A percentile compares a stretch with the other conserved stretches of the same genome.
Evolutionary conservation across 2,113 vertebrate genomes (phyloP).

Genomic region (Ceyx margarethae): DNA sequence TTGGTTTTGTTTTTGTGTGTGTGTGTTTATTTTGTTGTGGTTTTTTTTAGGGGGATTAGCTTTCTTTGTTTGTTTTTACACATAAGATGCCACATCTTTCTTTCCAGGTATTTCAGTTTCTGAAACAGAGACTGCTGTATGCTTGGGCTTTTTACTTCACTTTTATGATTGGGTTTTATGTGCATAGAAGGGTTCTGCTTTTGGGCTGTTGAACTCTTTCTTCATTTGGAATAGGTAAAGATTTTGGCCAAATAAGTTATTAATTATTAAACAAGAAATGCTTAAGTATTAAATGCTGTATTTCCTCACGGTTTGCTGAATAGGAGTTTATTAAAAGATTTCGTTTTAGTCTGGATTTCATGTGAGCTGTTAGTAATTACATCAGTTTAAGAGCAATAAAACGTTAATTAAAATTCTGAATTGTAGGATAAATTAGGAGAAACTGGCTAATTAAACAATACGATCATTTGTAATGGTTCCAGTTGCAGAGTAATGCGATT

Average conservation of each 20-base stretch:
- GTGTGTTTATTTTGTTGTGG: too few relatives aligned
- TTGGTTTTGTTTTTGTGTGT: too few relatives aligned
- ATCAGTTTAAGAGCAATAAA: conserved; percentile 61
- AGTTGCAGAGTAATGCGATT: conserved; percentile 51
- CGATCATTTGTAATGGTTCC: conserved; percentile 61
- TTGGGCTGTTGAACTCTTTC: not conserved
- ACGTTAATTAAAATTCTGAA: conserved; percentile 68
- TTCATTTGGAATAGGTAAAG: conserved; percentile 47
- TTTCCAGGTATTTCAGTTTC: not conserved
- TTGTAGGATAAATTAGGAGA: conserved; percentile 26
- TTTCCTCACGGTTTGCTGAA: conserved; percentile 41
- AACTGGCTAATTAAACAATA: conserved; percentile 65
- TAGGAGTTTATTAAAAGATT: conserved; percentile 47
- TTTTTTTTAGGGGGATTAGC: too few relatives aligned
- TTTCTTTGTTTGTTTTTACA: not conserved
- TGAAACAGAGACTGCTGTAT: not conserved
- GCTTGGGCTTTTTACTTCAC: not conserved
- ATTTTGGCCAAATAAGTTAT: conserved; percentile 48
- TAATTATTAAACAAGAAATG: conserved; percentile 45
- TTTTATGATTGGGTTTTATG: not conserved
- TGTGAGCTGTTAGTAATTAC: conserved; percentile 30
- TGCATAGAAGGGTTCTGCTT: not conserved
- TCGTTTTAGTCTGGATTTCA: conserved; percentile 47
- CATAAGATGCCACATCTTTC: rapidly evolving
- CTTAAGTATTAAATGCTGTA: conserved; percentile 41